Percentiles rank a stretch among this genome's conserved stretches.
Conservation (phyloP, 2,113 vertebrate species). For the Python bivittatus region DNA sequence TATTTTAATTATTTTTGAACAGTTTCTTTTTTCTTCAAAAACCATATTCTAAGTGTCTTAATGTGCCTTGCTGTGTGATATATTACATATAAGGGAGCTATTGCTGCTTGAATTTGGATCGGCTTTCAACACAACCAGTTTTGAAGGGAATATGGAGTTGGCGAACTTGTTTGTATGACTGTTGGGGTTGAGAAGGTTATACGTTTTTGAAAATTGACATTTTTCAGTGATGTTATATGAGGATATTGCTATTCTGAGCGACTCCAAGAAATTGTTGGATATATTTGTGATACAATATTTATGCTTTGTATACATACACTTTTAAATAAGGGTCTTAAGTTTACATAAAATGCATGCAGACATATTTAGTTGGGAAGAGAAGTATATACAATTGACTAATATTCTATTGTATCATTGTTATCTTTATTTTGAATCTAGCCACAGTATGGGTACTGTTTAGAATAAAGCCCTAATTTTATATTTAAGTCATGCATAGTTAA, state of each 20-base stretch:
- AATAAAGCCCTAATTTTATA: neutral
- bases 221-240: neutral
- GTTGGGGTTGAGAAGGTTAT: neutral
- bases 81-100: neutral
- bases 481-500: neutral
- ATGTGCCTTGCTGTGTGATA: neutral
- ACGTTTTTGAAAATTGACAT: neutral
- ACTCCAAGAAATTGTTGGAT: neutral
- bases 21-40: neutral
- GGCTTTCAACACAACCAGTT: neutral
- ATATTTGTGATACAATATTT: neutral
- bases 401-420: neutral
- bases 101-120: neutral
- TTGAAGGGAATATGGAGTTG: neutral
- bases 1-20: neutral
- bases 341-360: neutral
- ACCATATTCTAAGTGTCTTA: neutral
- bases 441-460: neutral
- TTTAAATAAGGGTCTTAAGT: neutral
- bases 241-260: neutral
- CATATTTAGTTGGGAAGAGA: neutral
- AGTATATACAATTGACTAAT: neutral
- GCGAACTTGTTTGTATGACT: neutral
- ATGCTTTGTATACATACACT: neutral
- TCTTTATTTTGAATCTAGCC: neutral